A percentile compares a stretch with the other conserved stretches of the same genome.
phyloP scores from a whole-genome alignment of 1,140 invertebrate species.

The Drosophila paulistorum region DNA sequence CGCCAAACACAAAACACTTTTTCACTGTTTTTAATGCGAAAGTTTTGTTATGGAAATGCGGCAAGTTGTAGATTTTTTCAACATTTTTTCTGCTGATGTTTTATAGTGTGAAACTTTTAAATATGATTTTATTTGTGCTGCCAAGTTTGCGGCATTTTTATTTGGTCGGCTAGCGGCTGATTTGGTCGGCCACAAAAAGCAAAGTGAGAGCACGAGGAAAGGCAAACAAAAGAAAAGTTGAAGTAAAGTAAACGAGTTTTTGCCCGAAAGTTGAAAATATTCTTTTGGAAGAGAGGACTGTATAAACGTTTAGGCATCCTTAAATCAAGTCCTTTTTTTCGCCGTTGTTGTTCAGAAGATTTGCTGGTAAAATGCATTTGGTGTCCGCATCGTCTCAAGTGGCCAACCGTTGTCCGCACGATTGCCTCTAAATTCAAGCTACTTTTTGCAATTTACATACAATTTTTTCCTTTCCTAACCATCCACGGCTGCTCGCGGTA shows the following conservation, averaged over 20 bases:
- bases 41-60: slow-evolving; percentile 65
- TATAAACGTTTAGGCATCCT: slow-evolving; percentile 58
- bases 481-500: slow-evolving; percentile 22
- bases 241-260: slow-evolving; percentile 34
- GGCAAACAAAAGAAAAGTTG: slow-evolving; percentile 23
- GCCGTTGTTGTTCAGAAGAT: slow-evolving; percentile 33
- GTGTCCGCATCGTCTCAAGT: slow-evolving; percentile 63
- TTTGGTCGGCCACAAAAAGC: slow-evolving; percentile 37
- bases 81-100: slow-evolving; percentile 32
- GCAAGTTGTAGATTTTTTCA: slow-evolving; percentile 50
- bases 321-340: slow-evolving; percentile 55
- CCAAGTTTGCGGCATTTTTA: slow-evolving; percentile 63
- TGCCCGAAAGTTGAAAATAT: slow-evolving; percentile 9
- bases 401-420: slow-evolving; percentile 10
- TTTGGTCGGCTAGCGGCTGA: slow-evolving; percentile 68
- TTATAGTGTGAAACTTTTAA: slow-evolving; percentile 71
- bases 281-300: slow-evolving; percentile 32
- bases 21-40: slow-evolving; percentile 60
- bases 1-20: slow-evolving; percentile 55
- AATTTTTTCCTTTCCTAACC: slow-evolving; percentile 49
- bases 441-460: slow-evolving; percentile 41
- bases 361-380: slow-evolving; percentile 77
- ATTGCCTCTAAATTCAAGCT: slow-evolving; percentile 3
- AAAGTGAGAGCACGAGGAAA: neutral
- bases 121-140: slow-evolving; percentile 75